Conservation (phyloP, 2,888 invertebrate genomes). For the Elmis aenea region DNA sequence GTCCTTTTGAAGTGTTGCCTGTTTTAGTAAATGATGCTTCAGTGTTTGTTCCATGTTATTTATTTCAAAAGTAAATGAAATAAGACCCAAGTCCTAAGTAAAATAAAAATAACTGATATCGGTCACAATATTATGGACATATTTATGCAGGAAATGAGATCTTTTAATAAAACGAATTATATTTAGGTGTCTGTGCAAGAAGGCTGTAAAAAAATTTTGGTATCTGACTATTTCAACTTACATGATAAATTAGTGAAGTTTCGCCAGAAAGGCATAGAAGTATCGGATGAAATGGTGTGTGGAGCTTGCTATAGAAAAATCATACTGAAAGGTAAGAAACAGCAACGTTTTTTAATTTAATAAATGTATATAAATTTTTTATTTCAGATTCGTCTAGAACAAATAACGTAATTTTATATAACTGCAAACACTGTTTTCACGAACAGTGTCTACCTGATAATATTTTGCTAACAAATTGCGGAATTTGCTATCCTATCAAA, state of each 20-base stretch:
- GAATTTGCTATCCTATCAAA: conserved; percentile 40
- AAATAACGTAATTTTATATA: conserved; percentile 73
- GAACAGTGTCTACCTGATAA: conserved; percentile 69
- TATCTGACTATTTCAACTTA: conserved; percentile 83
- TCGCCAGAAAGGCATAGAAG: conserved; percentile 73
- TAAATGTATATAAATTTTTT: not conserved
- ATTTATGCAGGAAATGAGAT: conserved; percentile 2
- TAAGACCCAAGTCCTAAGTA: too few relatives aligned
- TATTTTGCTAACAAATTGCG: conserved; percentile 33
- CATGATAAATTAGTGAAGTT: conserved; percentile 74
- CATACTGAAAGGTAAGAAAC: conserved; percentile 58
- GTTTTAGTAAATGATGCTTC: too few relatives aligned
- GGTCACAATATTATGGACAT: not conserved
- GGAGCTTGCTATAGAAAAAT: conserved; percentile 74
- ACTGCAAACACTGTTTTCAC: conserved; percentile 87
- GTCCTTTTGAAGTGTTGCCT: too few relatives aligned
- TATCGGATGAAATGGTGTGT: conserved; percentile 72
- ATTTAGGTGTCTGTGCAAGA: conserved; percentile 76
- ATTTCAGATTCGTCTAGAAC: conserved; percentile 61
- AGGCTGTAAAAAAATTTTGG: conserved; percentile 85
- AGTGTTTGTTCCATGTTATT: too few relatives aligned
- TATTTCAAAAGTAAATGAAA: too few relatives aligned
- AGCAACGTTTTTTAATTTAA: conserved; percentile 3
- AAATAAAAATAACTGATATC: too few relatives aligned
- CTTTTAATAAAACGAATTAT: not conserved